Evolutionary conservation across 2,797 vertebrate genomes (phyloP).

Genomic region (Chelidonichthys spinosus): DNA sequence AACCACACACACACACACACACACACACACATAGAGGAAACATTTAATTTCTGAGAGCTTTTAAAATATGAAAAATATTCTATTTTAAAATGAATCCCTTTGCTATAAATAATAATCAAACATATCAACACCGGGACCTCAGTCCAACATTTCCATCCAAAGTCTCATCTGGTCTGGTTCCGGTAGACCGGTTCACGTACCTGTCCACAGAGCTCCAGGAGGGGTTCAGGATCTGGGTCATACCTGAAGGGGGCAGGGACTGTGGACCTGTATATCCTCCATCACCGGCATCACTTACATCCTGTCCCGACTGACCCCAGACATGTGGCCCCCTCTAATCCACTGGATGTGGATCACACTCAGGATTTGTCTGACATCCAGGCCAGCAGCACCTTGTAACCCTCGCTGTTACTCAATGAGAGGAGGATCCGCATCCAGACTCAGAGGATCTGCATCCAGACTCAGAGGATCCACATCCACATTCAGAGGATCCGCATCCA

Average conservation of each 20-base stretch:
- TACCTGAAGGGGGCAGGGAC: conserved; percentile 46
- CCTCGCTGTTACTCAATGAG: conserved; percentile 37
- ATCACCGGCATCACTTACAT: conserved; percentile 36
- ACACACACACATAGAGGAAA: too few species aligned
- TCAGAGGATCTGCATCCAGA: background rate
- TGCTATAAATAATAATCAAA: background rate
- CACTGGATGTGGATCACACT: conserved; percentile 30
- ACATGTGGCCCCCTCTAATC: conserved; percentile 35
- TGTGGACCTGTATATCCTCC: conserved; percentile 32
- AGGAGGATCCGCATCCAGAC: conserved; percentile 48
- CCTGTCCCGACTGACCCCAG: conserved; percentile 32
- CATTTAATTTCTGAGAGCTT: background rate
- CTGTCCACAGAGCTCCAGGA: conserved; percentile 68
- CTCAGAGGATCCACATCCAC: too few species aligned
- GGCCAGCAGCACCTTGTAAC: conserved; percentile 44
- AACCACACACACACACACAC: too few species aligned
- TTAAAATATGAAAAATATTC: conserved; percentile 13
- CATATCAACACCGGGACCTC: background rate
- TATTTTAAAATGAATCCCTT: background rate
- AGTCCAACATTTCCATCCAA: background rate
- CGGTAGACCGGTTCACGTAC: conserved; percentile 54
- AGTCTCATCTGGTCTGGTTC: too few species aligned
- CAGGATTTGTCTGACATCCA: conserved; percentile 60
- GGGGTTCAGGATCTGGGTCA: conserved; percentile 64
- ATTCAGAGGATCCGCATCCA: too few species aligned